A percentile compares a stretch with the other conserved stretches of the same genome.
Conservation (phyloP, 1,140 invertebrate species). For the Belonocnema kinseyi region DNA sequence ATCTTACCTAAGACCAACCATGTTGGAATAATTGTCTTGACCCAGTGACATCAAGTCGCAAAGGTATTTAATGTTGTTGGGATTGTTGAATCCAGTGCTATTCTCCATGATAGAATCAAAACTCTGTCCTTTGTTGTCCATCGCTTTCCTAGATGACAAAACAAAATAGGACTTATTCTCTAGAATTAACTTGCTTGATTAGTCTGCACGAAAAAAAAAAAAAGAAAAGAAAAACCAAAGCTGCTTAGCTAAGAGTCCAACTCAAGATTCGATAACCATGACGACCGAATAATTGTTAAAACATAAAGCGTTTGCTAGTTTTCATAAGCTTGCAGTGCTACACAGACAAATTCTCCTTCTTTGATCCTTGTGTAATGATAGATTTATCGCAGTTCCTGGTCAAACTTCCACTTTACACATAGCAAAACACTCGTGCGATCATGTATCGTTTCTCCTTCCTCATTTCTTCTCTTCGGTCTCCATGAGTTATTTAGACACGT, state of each 20-base stretch:
- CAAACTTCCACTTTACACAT: not conserved
- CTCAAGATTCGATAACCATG: slow-evolving; percentile 60
- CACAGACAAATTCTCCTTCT: slow-evolving; percentile 19
- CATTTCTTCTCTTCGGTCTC: slow-evolving; percentile 47
- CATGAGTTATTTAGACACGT: slow-evolving; percentile 59
- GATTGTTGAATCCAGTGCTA: slow-evolving; percentile 92
- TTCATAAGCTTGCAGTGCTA: not conserved
- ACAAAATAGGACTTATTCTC: slow-evolving; percentile 56
- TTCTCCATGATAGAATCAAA: slow-evolving; percentile 91
- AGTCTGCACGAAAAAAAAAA: slow-evolving; percentile 22
- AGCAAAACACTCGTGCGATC: not conserved
- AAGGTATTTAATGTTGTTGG: slow-evolving; percentile 89
- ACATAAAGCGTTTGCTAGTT: not conserved
- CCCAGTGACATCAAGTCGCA: slow-evolving; percentile 83
- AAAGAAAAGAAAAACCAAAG: slow-evolving; percentile 42
- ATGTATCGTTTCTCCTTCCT: not conserved
- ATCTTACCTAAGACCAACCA: slow-evolving; percentile 84
- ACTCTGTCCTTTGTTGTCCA: slow-evolving; percentile 85
- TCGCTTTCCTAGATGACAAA: slow-evolving; percentile 82
- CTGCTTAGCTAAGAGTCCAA: slow-evolving; percentile 70
- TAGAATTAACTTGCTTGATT: slow-evolving; percentile 35
- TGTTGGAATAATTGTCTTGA: slow-evolving; percentile 83
- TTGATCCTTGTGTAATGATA: slow-evolving; percentile 1
- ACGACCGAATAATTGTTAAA: slow-evolving; percentile 34
- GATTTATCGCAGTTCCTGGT: slow-evolving; percentile 6